Base-by-base conservation (phyloP, 2,888 invertebrate genomes). In the Choreutis nemorana region DNA sequence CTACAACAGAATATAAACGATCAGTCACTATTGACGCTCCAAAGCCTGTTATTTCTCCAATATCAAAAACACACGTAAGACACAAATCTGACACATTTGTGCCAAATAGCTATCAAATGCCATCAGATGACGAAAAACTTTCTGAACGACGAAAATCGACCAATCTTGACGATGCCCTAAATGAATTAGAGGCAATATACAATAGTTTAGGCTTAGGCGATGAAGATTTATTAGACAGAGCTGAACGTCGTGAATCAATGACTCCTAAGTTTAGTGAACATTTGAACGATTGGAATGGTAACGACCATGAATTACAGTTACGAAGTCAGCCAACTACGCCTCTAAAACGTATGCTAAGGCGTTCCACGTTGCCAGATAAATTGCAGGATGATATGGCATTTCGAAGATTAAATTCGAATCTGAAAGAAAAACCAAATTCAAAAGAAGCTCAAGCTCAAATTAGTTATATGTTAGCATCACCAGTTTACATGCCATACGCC, bases 141-240 rank as follows among this genome's bases (percentile, higher is more conserved):
- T 77, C 77, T 31, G 77, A 78, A 45, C 67, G 81, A 45, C 70
- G 84, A 42, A 89, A 88, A 59, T 89, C 90, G 2, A 85, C 87
- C 9, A 92, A 92, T 60, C 78, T 93, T 21, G 93, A 93, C 54
- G 93, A 94, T 52, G 94, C 94, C 29, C 81, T 95, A 13, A 88
- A 88, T 47, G 95, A 95, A 64, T 64, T 95, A 31, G 94, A 95
- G 75, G 89, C 90, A n/a, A 94, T 95, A 52, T 91, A 92, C 55
- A 90, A 92, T 45, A 93, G 91, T 46, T 80, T 95, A 32, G 87
- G 88, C n/a, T 73, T 94, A 28, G 89, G 88, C 0, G 93, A 93
- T 51, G 90, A 91, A 57, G 89, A 91, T 65, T 78, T 91, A 33
- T 60, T 91, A 29, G 91, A 91, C 51, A 81, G 90, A 50, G 91